Percentiles rank a stretch among this genome's conserved stretches.
phyloP scores from a whole-genome alignment of 2,113 vertebrate genomes.

The Salminus brasiliensis region DNA sequence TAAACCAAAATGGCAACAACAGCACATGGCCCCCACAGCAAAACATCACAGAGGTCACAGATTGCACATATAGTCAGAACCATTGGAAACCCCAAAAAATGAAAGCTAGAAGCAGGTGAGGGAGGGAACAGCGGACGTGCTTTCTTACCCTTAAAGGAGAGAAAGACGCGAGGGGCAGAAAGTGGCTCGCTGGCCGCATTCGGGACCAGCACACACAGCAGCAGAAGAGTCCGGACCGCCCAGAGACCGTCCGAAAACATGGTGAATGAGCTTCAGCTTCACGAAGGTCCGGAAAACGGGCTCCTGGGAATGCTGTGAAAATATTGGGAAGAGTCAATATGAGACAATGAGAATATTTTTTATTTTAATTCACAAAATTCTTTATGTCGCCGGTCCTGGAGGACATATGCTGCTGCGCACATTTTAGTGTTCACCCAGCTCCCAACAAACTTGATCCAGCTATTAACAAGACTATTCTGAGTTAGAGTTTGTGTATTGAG shows the following conservation, averaged over 20 bases:
- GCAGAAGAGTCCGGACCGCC: conserved; percentile 68
- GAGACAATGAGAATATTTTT: too few species aligned
- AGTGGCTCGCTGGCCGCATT: conserved; percentile 67
- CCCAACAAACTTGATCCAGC: too few species aligned
- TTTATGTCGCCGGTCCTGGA: too few species aligned
- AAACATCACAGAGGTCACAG: not conserved
- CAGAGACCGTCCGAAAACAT: conserved; percentile 72
- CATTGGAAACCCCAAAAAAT: not conserved
- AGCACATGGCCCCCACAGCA: not conserved
- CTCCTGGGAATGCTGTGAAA: conserved; percentile 55
- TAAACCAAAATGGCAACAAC: not conserved
- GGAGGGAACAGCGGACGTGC: not conserved
- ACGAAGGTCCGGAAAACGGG: conserved; percentile 13
- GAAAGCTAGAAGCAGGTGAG: not conserved
- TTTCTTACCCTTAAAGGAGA: conserved; percentile 80
- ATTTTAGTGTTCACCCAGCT: too few species aligned
- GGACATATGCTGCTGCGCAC: too few species aligned
- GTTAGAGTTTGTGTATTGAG: too few species aligned
- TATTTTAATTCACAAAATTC: too few species aligned
- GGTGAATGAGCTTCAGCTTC: conserved; percentile 58
- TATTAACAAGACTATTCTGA: too few species aligned
- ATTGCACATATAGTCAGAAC: not conserved
- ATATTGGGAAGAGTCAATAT: too few species aligned
- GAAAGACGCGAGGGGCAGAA: conserved; percentile 76
- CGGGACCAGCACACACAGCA: conserved; percentile 59